These are phyloP conservation scores for Macroteleia sp. DNA, from an alignment of 2,888 invertebrate species.

Conservation along the genomic window DNA sequence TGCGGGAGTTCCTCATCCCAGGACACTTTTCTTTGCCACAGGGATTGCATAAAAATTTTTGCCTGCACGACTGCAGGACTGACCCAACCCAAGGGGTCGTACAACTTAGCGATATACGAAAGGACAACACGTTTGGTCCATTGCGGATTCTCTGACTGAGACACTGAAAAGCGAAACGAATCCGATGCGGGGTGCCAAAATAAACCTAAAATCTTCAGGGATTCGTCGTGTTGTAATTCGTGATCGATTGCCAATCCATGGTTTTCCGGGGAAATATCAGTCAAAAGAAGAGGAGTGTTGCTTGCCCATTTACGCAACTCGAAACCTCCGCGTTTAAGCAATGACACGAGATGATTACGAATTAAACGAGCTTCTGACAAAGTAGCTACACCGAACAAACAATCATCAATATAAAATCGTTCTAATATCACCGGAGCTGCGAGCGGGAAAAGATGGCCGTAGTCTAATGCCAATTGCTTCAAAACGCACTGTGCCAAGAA, in stretches of 20 bases:
- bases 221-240: not conserved
- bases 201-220: not conserved
- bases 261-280: not conserved
- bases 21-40: not conserved
- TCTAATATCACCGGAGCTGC: not conserved
- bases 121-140: too few relatives aligned
- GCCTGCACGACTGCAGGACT: not conserved
- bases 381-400: not conserved
- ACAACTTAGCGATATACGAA: not conserved
- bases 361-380: not conserved
- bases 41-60: not conserved
- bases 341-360: not conserved
- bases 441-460: not conserved
- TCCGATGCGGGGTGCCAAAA: not conserved
- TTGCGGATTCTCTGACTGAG: not conserved
- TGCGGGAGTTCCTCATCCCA: constrained; percentile 2
- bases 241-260: not conserved
- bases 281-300: not conserved
- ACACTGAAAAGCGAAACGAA: not conserved
- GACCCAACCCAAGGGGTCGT: not conserved
- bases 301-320: not conserved
- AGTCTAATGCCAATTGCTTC: not conserved
- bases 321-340: not conserved
- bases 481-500: not conserved
- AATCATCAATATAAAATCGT: constrained; percentile 1